Percentiles rank a stretch among this genome's conserved stretches.
These are phyloP conservation scores for Diaphora mendica DNA, from an alignment of 2,888 invertebrate genomes.

Conservation along the genomic window DNA sequence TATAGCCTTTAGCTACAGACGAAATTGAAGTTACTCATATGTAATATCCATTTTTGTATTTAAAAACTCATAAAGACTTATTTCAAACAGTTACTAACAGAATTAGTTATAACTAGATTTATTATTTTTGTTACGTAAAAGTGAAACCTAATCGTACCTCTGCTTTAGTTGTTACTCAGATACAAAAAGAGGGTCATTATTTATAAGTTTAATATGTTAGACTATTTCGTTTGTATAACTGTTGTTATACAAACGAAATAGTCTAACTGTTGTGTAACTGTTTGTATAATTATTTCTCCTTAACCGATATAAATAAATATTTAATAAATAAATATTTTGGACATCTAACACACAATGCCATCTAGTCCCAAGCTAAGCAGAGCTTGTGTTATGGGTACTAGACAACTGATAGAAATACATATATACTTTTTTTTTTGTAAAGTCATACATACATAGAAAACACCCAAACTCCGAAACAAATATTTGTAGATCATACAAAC, in stretches of 20 bases:
- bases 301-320: no score
- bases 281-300: no score
- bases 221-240: neutral
- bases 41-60: neutral
- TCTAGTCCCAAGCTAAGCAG: no score
- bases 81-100: slow-evolving; percentile 2
- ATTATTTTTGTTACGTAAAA: neutral
- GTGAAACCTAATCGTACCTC: neutral
- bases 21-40: neutral
- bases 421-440: no score
- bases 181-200: neutral
- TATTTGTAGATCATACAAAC: no score
- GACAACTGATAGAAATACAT: no score
- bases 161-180: neutral
- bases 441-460: no score
- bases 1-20: slow-evolving; percentile 10
- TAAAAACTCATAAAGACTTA: neutral
- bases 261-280: neutral
- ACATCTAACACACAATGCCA: no score
- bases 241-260: no score
- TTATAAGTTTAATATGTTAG: neutral
- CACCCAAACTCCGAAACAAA: no score
- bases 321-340: no score
- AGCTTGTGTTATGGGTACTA: no score
- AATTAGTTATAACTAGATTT: neutral